Conservation (phyloP, 1,140 invertebrate genomes). For the Patella vulgata region DNA sequence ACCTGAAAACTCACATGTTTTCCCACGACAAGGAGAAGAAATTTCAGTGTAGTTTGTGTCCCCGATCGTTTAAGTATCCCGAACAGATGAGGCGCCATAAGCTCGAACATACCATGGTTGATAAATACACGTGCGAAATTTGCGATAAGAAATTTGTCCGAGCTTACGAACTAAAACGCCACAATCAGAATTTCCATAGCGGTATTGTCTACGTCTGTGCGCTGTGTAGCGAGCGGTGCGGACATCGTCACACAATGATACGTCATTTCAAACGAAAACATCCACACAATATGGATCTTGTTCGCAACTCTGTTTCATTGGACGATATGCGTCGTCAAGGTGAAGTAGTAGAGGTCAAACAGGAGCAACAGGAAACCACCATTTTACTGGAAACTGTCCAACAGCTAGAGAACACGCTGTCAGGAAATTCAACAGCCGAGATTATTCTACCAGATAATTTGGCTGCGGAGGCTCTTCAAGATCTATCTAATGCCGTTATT, state of each 20-base stretch:
- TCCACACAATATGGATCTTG: constrained; percentile 38
- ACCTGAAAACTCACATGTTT: constrained; percentile 65
- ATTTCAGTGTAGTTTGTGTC: constrained; percentile 60
- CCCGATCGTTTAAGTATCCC: constrained; percentile 64
- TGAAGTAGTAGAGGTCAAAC: constrained; percentile 10
- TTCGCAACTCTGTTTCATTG: constrained; percentile 43
- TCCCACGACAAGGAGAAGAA: constrained; percentile 59
- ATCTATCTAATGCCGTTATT: constrained; percentile 35
- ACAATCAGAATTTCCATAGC: constrained; percentile 65
- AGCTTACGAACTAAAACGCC: constrained; percentile 65
- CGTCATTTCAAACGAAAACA: constrained; percentile 68
- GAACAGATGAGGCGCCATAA: constrained; percentile 67
- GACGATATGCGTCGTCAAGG: constrained; percentile 42
- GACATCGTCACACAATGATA: constrained; percentile 64
- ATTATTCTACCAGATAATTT: constrained; percentile 29
- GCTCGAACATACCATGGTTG: constrained; percentile 58
- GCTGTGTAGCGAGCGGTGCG: constrained; percentile 63
- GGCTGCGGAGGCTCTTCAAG: constrained; percentile 51
- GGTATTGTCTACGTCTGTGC: constrained; percentile 67
- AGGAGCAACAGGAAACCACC: constrained; percentile 5
- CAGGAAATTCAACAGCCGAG: constrained; percentile 14
- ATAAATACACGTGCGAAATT: constrained; percentile 51
- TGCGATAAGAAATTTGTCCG: constrained; percentile 69
- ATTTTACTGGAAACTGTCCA: constrained; percentile 6
- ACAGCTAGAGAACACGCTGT: constrained; percentile 6